Evolutionary conservation across 2,888 invertebrate genomes (phyloP).

Genomic region (Hofmannophila pseudospretella): DNA sequence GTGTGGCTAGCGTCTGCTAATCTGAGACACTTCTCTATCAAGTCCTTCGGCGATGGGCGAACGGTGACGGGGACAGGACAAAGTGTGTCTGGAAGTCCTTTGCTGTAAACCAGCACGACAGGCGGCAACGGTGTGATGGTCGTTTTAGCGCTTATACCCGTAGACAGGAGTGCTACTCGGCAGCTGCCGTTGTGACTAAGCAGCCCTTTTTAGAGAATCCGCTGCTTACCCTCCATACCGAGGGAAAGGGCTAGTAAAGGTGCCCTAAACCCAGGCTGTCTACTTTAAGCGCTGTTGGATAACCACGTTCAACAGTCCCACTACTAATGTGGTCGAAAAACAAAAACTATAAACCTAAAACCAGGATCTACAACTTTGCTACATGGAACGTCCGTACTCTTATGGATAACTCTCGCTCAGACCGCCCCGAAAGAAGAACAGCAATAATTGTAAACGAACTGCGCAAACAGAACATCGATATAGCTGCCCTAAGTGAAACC

Average conservation of each 20-base stretch:
- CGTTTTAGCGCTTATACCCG: neutral
- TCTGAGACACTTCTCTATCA: no score
- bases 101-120: neutral
- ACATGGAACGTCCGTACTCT: constrained; percentile 21
- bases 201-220: constrained; percentile 12
- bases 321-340: no score
- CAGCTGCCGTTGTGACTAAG: constrained; percentile 9
- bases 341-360: neutral
- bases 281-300: neutral
- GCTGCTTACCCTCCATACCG: constrained; percentile 6
- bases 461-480: constrained; percentile 16
- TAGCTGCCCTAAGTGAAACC: constrained; percentile 25
- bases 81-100: neutral
- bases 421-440: constrained; percentile 21
- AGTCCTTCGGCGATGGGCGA: constrained; percentile 2
- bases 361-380: neutral
- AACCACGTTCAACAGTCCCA: neutral
- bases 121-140: neutral
- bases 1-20: no score
- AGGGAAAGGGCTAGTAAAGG: constrained; percentile 8
- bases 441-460: constrained; percentile 23
- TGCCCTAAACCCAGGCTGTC: constrained; percentile 5
- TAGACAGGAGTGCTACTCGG: constrained; percentile 4
- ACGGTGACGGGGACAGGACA: neutral
- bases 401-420: constrained; percentile 14